Percentiles rank a stretch among this genome's conserved stretches.
Evolutionary conservation across 2,888 invertebrate genomes (phyloP).

Genomic region (Dicyrtomina minuta): DNA sequence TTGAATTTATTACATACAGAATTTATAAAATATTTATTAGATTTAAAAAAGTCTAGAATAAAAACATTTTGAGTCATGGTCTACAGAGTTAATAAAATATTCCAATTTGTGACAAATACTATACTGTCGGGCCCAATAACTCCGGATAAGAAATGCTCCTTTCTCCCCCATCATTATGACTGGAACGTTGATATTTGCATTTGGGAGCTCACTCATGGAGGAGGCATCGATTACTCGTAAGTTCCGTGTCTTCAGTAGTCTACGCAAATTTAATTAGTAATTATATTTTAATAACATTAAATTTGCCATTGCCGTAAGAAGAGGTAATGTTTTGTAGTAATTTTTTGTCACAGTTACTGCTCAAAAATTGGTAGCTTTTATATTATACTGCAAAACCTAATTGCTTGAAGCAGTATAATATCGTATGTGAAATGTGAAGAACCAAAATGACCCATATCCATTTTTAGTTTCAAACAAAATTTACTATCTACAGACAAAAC

Average conservation of each 20-base stretch:
- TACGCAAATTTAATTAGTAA: background rate
- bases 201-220: background rate
- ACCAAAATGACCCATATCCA: too few species aligned
- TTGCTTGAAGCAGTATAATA: too few species aligned
- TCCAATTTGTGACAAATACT: background rate
- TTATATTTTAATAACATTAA: background rate
- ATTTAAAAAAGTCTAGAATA: background rate
- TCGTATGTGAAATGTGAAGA: too few species aligned
- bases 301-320: too few species aligned
- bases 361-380: too few species aligned
- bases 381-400: too few species aligned
- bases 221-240: conserved; percentile 13
- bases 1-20: too few species aligned
- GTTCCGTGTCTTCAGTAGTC: conserved; percentile 3
- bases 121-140: conserved; percentile 2
- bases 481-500: too few species aligned
- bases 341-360: too few species aligned
- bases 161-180: conserved; percentile 19
- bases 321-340: too few species aligned
- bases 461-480: too few species aligned
- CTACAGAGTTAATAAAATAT: background rate
- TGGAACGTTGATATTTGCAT: conserved; percentile 14
- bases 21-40: too few species aligned
- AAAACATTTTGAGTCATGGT: conserved; percentile 5
- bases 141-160: background rate